Percentiles rank a stretch among this genome's conserved stretches.
Evolutionary conservation across 1,140 invertebrate species (phyloP).

Genomic region (Pogonomyrmex barbatus): DNA sequence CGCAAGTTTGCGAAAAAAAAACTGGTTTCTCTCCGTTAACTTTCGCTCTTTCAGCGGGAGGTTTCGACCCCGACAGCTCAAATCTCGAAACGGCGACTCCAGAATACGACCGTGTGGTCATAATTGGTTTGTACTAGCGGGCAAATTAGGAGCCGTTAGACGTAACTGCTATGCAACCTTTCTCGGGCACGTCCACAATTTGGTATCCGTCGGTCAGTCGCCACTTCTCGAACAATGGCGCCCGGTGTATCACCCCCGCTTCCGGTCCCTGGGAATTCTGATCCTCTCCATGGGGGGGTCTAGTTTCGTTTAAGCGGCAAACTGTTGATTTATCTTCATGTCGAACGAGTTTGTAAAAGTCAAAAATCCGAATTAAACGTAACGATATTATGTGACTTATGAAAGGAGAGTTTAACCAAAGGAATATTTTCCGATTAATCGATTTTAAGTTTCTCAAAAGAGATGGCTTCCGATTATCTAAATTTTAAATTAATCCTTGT

Average conservation of each 20-base stretch:
- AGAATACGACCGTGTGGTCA: not conserved
- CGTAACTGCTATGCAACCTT: slow-evolving; percentile 39
- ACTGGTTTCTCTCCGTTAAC: not conserved
- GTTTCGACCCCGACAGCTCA: not conserved
- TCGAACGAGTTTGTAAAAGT: not conserved
- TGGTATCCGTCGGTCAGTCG: slow-evolving; percentile 69
- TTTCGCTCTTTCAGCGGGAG: not conserved
- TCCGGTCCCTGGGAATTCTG: slow-evolving; percentile 60
- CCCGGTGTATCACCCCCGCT: slow-evolving; percentile 55
- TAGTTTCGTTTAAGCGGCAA: not conserved
- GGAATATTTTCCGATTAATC: not conserved
- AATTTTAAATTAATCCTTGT: no score
- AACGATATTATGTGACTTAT: not conserved
- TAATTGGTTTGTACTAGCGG: slow-evolving; percentile 68
- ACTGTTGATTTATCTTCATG: slow-evolving; percentile 26
- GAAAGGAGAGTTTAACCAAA: not conserved
- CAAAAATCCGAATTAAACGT: not conserved
- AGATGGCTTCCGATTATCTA: no score
- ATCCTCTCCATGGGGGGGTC: slow-evolving; percentile 32
- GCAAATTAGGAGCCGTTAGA: slow-evolving; percentile 68
- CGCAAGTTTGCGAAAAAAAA: not conserved
- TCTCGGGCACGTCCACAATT: slow-evolving; percentile 60
- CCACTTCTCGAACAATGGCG: slow-evolving; percentile 71
- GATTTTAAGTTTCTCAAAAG: not conserved
- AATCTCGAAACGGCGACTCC: slow-evolving; percentile 21